Evolutionary conservation across 2,888 invertebrate genomes (phyloP), one percentile per base, ranked within the genome.

Genomic region (Heliconius charithonia): DNA sequence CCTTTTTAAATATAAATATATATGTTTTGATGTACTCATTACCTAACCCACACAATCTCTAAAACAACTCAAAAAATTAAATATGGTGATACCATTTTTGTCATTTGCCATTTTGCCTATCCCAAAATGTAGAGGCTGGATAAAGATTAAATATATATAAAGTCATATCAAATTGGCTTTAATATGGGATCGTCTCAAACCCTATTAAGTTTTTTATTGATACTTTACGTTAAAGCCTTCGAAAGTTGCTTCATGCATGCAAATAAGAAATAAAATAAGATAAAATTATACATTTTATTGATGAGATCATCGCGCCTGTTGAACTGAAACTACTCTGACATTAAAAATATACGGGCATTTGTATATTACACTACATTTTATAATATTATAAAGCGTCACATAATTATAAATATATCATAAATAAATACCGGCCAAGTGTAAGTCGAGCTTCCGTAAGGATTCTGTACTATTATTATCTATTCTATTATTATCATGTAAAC

Each of bases 131-230:
- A 59, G n/a, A 59, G 10, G n/a, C 3, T n/a, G n/a, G n/a, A 10
- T 59, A 59, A n/a, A 63, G 41, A n/a, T 37, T 32, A n/a, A n/a
- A n/a, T 22, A 41, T 69, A 25, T 6, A 41, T 41, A n/a, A 32
- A 67, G 1, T 22, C 22, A 69, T 25, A 27, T 22, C 19, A 51
- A 10, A 70, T 70, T 19, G 19, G 16, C 45, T 56, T 29, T 29
- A 51, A 56, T 56, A 56, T 10, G 7, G 22, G 22, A 56, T 29
- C 32, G 32, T 56, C n/a, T 72, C 56, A 56, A 72, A 72, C 59
- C 56, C n/a, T 29, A 72, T 72, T 56, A 56, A 67, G 7, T 72
- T 72, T 72, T 51, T 32, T 72, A 72, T 72, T 59, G 29, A 59
- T 32, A 72, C 51, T 71, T 22, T 59, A 59, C 27, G 9, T 56